Evolutionary conservation across 2,888 invertebrate genomes (phyloP), one percentile per base, ranked within the genome.

Genomic region (Coecobrya sp.): DNA sequence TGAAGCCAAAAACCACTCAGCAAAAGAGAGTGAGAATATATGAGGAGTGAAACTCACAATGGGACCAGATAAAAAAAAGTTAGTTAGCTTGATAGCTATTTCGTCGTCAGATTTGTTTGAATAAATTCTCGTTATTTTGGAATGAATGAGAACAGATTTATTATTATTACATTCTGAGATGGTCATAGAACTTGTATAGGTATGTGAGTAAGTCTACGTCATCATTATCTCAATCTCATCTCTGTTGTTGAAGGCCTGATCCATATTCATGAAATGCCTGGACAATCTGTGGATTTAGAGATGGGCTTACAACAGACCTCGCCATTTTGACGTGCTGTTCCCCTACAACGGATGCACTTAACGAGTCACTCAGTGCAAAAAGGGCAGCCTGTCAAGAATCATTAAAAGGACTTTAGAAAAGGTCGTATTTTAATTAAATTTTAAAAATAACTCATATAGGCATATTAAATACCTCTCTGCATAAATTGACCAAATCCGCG

Each of bases 401-500:
- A 36, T n/a, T 36, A 65, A 65, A 2, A 65, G 11, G 27, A 25
- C 36, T 73, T 42, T 90, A 19, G 16, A 92, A 55, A 55, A 55
- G 49, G 13, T 49, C 3, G 1, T 49, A 3, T 93, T 36, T 36
- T 36, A 36, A 36, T 36, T 2, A 4, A 36, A 2, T 36, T 36
- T 4, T 36, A 36, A 36, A 2, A 36, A 36, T 36, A 36, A 7
- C 36, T 36, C 36, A 4, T 7, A 36, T 52, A 2, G 13, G 16
- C 10, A 52, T 11, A 10, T 94, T 95, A n/a, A n/a, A n/a, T n/a
- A 96, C 96, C 96, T 97, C 97, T 95, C 96, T 96, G 94, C 97
- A 97, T 7, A 97, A 95, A 95, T 96, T 96, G 94, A 96, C 96
- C 27, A 97, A 95, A 95, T 97, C 97, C 19, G 97, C 97, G n/a